Conservation (phyloP, 2,797 vertebrate genomes). For the Menidia menidia region DNA sequence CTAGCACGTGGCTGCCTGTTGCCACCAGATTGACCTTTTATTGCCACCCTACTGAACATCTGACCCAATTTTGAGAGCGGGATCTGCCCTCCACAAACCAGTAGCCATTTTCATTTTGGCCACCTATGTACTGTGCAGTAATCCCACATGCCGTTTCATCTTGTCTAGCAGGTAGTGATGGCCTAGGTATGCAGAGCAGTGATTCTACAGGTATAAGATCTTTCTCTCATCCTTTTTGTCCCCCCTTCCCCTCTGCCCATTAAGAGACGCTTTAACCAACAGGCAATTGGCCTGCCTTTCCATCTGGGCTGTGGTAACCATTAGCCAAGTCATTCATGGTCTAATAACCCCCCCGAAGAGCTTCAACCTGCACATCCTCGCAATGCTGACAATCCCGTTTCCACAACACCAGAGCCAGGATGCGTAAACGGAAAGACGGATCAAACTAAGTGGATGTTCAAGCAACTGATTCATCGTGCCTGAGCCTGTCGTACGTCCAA, state of each 20-base stretch:
- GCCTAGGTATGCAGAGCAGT: background rate
- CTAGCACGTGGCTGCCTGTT: constrained; percentile 8
- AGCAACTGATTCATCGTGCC: constrained; percentile 3
- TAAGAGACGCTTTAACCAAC: background rate
- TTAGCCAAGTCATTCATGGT: background rate
- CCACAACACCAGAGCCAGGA: constrained; percentile 22
- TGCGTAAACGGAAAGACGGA: constrained; percentile 20
- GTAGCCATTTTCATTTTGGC: constrained; percentile 2
- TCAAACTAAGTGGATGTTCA: constrained; percentile 24
- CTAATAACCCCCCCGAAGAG: background rate
- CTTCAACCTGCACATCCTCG: constrained; percentile 7
- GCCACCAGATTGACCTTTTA: background rate
- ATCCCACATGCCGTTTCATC: background rate
- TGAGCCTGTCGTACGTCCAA: no score
- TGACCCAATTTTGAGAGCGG: constrained; percentile 50
- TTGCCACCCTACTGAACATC: constrained; percentile 35
- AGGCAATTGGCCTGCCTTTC: background rate
- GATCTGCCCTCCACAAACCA: background rate
- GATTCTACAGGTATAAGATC: background rate
- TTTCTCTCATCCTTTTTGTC: background rate
- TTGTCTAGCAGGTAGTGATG: background rate
- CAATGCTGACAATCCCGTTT: constrained; percentile 35
- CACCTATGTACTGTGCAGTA: constrained; percentile 1
- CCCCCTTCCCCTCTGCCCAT: background rate
- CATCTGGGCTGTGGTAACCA: background rate